Evolutionary conservation across 2,113 vertebrate species (phyloP).

Genomic region (Panthera leo): DNA sequence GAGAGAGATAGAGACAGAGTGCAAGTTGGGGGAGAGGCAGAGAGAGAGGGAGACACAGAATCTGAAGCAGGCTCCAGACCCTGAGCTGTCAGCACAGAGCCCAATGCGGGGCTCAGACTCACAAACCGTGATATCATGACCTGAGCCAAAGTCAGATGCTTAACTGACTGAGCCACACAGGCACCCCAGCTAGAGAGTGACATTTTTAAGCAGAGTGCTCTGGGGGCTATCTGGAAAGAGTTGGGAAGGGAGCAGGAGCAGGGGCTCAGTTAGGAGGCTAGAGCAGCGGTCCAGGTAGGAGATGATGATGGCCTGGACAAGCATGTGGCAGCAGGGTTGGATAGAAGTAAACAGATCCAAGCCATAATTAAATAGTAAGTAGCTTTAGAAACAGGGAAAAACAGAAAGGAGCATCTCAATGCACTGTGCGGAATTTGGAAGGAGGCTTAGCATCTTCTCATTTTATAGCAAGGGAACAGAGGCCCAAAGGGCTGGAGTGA

Average conservation of each 20-base stretch:
- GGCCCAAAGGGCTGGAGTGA: background rate
- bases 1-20: too few relatives aligned
- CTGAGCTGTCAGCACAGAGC: too few relatives aligned
- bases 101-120: too few relatives aligned
- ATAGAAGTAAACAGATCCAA: background rate
- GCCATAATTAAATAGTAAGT: background rate
- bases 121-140: too few relatives aligned
- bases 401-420: background rate
- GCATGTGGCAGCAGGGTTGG: background rate
- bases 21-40: too few relatives aligned
- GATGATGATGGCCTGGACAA: background rate
- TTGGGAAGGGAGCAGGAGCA: background rate
- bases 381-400: background rate
- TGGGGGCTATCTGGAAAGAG: background rate
- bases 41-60: too few relatives aligned
- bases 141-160: too few relatives aligned
- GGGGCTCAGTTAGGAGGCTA: background rate
- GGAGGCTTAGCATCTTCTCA: background rate
- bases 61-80: too few relatives aligned
- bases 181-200: too few relatives aligned
- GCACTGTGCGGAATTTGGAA: background rate
- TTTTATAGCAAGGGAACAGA: background rate
- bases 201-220: background rate
- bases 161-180: too few relatives aligned
- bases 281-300: background rate